These are phyloP conservation scores for Empidonax alnorum DNA, from an alignment of 2,113 vertebrate species.

Conservation along the genomic window DNA sequence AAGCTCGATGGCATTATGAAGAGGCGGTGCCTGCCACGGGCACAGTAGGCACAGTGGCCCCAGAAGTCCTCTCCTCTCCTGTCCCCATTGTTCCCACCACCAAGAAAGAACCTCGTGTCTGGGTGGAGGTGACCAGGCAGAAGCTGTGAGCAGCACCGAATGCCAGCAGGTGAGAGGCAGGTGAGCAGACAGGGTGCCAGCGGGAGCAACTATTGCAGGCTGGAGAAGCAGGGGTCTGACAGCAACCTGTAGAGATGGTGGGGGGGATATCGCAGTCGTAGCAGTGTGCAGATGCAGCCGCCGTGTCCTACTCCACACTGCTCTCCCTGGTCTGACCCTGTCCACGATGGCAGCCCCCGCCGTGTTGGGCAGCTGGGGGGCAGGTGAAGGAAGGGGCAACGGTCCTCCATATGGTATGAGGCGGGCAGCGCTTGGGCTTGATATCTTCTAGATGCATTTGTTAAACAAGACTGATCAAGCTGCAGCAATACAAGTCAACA, in stretches of 20 bases:
- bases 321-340: fast-evolving
- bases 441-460: neutral
- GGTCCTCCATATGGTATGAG: fast-evolving
- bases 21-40: neutral
- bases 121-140: neutral
- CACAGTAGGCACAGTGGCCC: neutral
- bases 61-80: neutral
- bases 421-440: neutral
- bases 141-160: neutral
- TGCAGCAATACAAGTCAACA: neutral
- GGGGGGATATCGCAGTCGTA: neutral
- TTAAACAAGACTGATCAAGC: neutral
- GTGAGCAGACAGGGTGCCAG: neutral
- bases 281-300: fast-evolving
- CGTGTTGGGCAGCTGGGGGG: fast-evolving
- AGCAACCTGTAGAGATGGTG: fast-evolving
- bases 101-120: neutral
- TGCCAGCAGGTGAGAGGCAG: neutral
- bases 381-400: neutral
- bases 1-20: neutral
- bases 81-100: neutral
- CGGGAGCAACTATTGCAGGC: neutral
- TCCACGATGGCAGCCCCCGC: fast-evolving
- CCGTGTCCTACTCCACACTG: fast-evolving
- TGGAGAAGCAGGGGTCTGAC: neutral